Base-by-base conservation (phyloP, 2,113 vertebrate species). In the Ciconia maguari region DNA sequence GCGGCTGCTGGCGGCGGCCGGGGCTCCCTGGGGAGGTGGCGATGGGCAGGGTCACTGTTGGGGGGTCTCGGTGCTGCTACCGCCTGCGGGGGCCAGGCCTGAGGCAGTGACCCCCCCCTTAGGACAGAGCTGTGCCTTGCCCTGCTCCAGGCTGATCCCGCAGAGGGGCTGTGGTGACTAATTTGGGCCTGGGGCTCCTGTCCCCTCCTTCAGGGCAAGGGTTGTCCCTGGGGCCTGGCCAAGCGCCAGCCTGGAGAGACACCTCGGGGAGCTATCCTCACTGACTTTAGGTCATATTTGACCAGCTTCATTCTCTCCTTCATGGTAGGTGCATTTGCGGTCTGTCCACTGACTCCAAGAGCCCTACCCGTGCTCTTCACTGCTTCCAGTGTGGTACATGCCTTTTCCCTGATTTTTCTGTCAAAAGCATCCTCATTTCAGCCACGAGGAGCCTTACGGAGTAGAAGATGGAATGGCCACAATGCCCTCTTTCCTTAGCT, bases 1-100 rank as follows among this genome's bases (percentile, higher is more conserved):
- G 0, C 1, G 60, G 1, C 4, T 3, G 17, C 0, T 2, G 44
- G 30, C 0, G 9, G 46, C 0, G 34, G 44, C 44, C 0, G 22
- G 2, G 6, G 5, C 0, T 0, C 0, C 0, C 2, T 12, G n/a
- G 20, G 55, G 46, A 4, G 29, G 6, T 12, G 16, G 22, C 6
- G 54, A 18, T 10, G 26, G 29, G 9, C 38, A 38, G 8, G 38
- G 38, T 1, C 5, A 1, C 9, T 2, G 30, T 7, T 8, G 49
- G n/a, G 30, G 1, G 38, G 30, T 12, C 19, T 1, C 2, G 8
- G 12, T 3, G 17, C 38, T 11, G 21, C 4, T 16, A 1, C 11
- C 7, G 16, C 11, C 32, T 7, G 68, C 66, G 81, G 85, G 83
- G 62, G 52, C 22, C 20, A 1, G 16, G 12, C 15, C 29, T 11